These are phyloP conservation scores for Megathymus violae DNA, from an alignment of 1,140 invertebrate species.

Conservation along the genomic window DNA sequence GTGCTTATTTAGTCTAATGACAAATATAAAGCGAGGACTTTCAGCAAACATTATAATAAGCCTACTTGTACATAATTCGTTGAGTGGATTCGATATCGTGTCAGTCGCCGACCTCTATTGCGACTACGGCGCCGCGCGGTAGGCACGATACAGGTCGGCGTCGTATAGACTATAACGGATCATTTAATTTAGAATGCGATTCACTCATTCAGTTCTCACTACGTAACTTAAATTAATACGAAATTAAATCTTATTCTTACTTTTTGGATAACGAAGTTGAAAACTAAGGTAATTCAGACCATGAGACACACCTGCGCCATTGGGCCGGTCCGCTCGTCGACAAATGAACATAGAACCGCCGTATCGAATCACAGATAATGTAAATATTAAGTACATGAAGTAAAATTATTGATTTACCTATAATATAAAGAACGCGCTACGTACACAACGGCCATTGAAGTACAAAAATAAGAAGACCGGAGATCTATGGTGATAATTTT, in stretches of 20 bases:
- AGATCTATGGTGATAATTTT: neutral
- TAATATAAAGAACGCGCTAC: neutral
- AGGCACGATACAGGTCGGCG: too few relatives aligned
- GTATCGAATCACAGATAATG: constrained; percentile 17
- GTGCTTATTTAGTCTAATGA: neutral
- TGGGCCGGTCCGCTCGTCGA: neutral
- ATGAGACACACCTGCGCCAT: constrained; percentile 7
- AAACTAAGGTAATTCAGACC: constrained; percentile 12
- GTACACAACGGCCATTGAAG: constrained; percentile 3
- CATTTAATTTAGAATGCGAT: too few relatives aligned
- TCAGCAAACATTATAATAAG: too few relatives aligned
- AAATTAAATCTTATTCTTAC: neutral
- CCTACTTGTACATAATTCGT: neutral
- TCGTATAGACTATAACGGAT: too few relatives aligned
- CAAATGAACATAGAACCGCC: constrained; percentile 2
- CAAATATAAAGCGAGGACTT: neutral
- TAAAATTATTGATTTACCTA: too few relatives aligned
- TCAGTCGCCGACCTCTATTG: too few relatives aligned
- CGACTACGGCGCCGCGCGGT: too few relatives aligned
- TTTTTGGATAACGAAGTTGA: neutral
- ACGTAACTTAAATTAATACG: too few relatives aligned
- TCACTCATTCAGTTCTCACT: too few relatives aligned
- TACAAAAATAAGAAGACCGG: constrained; percentile 15
- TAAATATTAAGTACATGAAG: constrained; percentile 2
- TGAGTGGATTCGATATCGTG: too few relatives aligned